Base-by-base conservation (phyloP, 2,888 invertebrate species). In the Galerucella pusilla region DNA sequence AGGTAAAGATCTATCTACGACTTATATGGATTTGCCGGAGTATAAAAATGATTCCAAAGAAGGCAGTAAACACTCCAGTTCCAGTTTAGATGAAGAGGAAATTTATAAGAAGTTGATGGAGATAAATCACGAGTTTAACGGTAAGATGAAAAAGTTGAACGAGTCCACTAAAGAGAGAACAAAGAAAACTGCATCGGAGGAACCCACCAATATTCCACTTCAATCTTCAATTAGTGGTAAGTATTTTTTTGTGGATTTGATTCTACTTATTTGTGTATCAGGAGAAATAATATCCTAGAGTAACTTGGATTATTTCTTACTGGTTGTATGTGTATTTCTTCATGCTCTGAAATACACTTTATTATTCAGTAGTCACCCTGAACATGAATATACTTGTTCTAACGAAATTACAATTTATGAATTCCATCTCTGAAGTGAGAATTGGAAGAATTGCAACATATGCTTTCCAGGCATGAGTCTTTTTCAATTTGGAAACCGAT, bases 1-100 rank as follows among this genome's bases (percentile, higher is more conserved):
- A n/a, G 83, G 83, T 72, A 84, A 82, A 72, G 84, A 85, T 73
- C 80, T 83, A 75, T 82, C 84, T 1, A 87, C 87, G 0, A 76
- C 80, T 35, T 87, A 87, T 77, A 78, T 85, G 69, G 84, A 85
- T 64, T 79, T 86, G 68, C 82, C 82, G 1, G 81, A 79, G 25
- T 71, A 75, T 25, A 80, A 78, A 68, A 81, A 81, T 2, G 79
- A 77, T 25, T 73, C 77, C 11, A 78, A 78, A 64, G 80, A 75
- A 20, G 75, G 70, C 12, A 80, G 75, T 65, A 78, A 74, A 20
- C 74, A 67, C 68, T 79, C 79, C 6, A 78, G 78, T 6, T 74
- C 74, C 10, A 81, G 81, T 76, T 78, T 80, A 65, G 81, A 82
- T 16, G 81, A 81, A 49, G 84, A 83, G 61, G 83, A 82, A 59